phyloP scores from a whole-genome alignment of 2,113 vertebrate genomes.

The Neomonachus schauinslandi region DNA sequence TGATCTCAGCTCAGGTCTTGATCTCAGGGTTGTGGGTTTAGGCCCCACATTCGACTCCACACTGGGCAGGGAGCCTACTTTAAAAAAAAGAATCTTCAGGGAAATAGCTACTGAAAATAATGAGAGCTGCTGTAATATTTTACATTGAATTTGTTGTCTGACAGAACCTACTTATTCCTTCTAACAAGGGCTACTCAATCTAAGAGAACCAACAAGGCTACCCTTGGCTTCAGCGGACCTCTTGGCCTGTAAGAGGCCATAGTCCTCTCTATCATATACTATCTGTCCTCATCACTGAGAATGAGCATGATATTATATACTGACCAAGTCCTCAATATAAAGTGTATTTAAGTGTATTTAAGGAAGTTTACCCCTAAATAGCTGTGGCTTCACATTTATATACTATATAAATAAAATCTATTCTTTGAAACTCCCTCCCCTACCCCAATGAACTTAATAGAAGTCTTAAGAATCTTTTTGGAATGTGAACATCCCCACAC shows the following conservation, averaged over 20 bases:
- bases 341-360: neutral
- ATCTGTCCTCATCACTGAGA: neutral
- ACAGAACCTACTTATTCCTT: conserved; percentile 2
- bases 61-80: neutral
- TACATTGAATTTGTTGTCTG: neutral
- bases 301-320: neutral
- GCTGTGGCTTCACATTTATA: conserved; percentile 8
- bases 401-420: conserved; percentile 33
- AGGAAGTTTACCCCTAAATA: conserved; percentile 2
- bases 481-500: neutral
- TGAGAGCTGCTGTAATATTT: neutral
- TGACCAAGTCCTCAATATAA: neutral
- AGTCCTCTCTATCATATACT: neutral
- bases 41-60: neutral
- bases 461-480: conserved; percentile 21
- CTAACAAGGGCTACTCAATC: neutral
- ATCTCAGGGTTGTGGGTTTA: neutral
- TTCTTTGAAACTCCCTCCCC: neutral
- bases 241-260: neutral
- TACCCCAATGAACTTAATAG: neutral
- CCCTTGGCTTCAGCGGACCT: neutral
- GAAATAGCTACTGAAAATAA: neutral
- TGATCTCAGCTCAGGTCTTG: neutral
- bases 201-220: neutral
- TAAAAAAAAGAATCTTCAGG: neutral